phyloP scores from a whole-genome alignment of 2,113 vertebrate genomes.

The Tragelaphus imberbis region DNA sequence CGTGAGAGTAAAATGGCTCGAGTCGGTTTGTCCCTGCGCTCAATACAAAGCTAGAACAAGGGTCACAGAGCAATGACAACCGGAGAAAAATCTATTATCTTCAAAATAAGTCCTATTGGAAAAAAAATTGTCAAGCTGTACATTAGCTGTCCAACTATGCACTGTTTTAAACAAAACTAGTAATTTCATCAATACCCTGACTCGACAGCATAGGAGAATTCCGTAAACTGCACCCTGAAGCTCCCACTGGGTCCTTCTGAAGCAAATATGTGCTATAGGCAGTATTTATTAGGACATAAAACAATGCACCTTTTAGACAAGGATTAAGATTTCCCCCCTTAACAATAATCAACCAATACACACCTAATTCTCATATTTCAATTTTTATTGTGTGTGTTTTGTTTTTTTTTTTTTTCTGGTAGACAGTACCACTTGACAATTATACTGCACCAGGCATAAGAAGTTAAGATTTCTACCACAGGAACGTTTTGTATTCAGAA shows the following conservation, averaged over 20 bases:
- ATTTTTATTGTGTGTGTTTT: slow-evolving; percentile 83
- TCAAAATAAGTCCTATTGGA: not conserved
- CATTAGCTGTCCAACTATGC: not conserved
- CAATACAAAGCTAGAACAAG: not conserved
- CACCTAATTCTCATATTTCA: slow-evolving; percentile 70
- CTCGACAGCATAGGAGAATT: not conserved
- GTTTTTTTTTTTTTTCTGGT: slow-evolving; percentile 65
- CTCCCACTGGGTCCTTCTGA: not conserved
- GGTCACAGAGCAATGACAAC: not conserved
- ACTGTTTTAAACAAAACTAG: not conserved
- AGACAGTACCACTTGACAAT: slow-evolving; percentile 83
- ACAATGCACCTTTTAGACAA: not conserved
- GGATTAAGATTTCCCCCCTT: not conserved
- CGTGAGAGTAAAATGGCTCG: not conserved
- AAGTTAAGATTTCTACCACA: slow-evolving; percentile 81
- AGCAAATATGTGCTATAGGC: not conserved
- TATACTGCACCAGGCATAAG: slow-evolving; percentile 83
- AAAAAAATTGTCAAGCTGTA: not conserved
- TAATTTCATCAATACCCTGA: not conserved
- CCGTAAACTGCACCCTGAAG: not conserved
- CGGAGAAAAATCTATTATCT: not conserved
- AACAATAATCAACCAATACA: slow-evolving; percentile 54
- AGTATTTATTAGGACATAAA: not conserved
- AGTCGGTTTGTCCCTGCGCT: not conserved
- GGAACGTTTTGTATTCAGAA: slow-evolving; percentile 81